These are phyloP conservation scores for Alca torda DNA, from an alignment of 2,797 vertebrate species.

Conservation along the genomic window DNA sequence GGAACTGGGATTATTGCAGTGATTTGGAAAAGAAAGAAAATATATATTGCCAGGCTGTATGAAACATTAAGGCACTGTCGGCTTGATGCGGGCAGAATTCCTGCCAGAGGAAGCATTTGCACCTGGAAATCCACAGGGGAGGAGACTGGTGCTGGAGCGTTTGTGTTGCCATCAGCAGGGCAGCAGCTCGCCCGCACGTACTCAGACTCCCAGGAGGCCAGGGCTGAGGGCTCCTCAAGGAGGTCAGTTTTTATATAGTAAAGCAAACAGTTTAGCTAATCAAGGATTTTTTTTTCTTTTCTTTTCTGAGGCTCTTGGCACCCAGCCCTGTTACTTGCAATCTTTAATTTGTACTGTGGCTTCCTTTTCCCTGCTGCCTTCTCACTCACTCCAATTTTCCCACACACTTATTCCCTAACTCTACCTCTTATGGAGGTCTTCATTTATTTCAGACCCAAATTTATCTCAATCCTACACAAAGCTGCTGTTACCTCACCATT, in stretches of 20 bases:
- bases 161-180: background rate
- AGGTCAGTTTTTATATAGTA: slow-evolving; percentile 71
- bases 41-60: background rate
- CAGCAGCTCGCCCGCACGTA: slow-evolving; percentile 46
- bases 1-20: background rate
- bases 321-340: slow-evolving; percentile 46
- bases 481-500: slow-evolving; percentile 4
- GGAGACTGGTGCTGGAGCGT: background rate
- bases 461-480: slow-evolving; percentile 27
- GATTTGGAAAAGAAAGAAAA: background rate
- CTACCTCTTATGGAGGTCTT: background rate
- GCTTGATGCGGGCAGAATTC: background rate
- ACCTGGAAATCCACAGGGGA: slow-evolving; percentile 6
- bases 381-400: slow-evolving; percentile 56
- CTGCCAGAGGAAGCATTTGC: slow-evolving; percentile 18
- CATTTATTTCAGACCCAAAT: slow-evolving; percentile 32
- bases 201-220: slow-evolving; percentile 48
- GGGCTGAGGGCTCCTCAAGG: slow-evolving; percentile 13
- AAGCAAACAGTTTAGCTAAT: slow-evolving; percentile 72
- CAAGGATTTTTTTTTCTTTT: slow-evolving; percentile 17
- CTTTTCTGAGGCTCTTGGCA: slow-evolving; percentile 60
- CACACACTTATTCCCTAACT: slow-evolving; percentile 57
- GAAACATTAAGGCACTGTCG: background rate
- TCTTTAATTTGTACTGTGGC: slow-evolving; percentile 65
- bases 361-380: slow-evolving; percentile 60